phyloP scores from a whole-genome alignment of 2,888 invertebrate genomes.

The Archaeoteleia sp. region DNA sequence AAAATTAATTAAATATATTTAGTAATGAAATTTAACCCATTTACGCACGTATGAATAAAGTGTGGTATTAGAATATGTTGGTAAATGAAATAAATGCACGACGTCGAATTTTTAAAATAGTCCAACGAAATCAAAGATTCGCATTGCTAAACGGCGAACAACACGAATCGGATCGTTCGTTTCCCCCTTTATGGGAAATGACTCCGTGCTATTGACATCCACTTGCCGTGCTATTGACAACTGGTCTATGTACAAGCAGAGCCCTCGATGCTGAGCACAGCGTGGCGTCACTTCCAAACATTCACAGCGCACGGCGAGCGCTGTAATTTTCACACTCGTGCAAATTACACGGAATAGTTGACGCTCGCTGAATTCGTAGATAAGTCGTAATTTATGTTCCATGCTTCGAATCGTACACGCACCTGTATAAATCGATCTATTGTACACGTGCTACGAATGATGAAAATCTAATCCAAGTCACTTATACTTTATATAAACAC shows the following conservation, averaged over 20 bases:
- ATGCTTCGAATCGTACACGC: slow-evolving; percentile 8
- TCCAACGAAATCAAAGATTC: slow-evolving; percentile 24
- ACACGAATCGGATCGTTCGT: slow-evolving; percentile 48
- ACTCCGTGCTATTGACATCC: slow-evolving; percentile 71
- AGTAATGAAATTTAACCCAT: too few species aligned
- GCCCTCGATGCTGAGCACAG: slow-evolving; percentile 48
- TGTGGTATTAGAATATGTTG: too few species aligned
- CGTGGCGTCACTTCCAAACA: slow-evolving; percentile 53
- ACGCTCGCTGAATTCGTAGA: slow-evolving; percentile 25
- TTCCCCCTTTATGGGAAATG: slow-evolving; percentile 60
- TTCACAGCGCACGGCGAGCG: slow-evolving; percentile 28
- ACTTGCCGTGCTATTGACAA: slow-evolving; percentile 58
- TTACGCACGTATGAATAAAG: too few species aligned
- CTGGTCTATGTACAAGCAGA: slow-evolving; percentile 47
- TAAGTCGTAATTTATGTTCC: slow-evolving; percentile 30
- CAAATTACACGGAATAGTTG: slow-evolving; percentile 48
- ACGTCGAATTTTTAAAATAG: slow-evolving; percentile 11
- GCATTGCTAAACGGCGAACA: slow-evolving; percentile 40
- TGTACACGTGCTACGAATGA: not conserved
- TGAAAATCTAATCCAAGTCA: not conserved
- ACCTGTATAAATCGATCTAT: slow-evolving; percentile 21
- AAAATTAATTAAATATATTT: too few species aligned
- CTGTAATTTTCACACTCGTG: slow-evolving; percentile 52
- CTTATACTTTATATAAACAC: not conserved
- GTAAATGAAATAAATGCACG: too few species aligned